These are phyloP conservation scores for Ctena decussata DNA, from an alignment of 2,888 invertebrate genomes.

Conservation along the genomic window DNA sequence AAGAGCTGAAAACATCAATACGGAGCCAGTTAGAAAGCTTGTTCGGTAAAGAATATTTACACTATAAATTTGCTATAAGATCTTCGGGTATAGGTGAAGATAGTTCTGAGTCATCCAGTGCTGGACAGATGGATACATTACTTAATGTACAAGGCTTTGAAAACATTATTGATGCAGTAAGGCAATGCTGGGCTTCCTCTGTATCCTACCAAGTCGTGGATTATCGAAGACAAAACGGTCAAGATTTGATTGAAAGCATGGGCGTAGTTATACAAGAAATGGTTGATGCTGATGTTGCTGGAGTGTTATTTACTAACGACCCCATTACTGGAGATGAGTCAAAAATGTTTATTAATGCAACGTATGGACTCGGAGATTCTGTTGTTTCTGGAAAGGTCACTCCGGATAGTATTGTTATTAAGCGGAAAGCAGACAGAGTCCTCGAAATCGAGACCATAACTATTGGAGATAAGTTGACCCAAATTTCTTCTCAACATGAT, in stretches of 20 bases:
- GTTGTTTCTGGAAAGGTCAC: slow-evolving; percentile 21
- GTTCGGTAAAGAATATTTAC: neutral
- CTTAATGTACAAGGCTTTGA: neutral
- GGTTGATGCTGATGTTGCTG: slow-evolving; percentile 23
- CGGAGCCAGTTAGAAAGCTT: neutral
- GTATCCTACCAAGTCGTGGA: neutral
- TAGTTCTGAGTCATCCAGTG: neutral
- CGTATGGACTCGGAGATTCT: slow-evolving; percentile 16
- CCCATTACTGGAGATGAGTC: slow-evolving; percentile 13
- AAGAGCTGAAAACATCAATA: neutral
- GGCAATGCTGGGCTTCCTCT: slow-evolving; percentile 9
- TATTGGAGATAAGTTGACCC: neutral
- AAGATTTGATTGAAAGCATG: slow-evolving; percentile 4
- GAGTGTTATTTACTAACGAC: slow-evolving; percentile 28
- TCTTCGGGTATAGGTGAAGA: slow-evolving; percentile 25
- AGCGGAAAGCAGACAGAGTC: neutral
- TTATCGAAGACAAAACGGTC: slow-evolving; percentile 29
- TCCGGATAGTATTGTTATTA: neutral
- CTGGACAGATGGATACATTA: slow-evolving; percentile 13
- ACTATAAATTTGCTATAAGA: slow-evolving; percentile 1
- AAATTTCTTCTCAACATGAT: neutral
- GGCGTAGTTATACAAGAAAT: slow-evolving; percentile 30
- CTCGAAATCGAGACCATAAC: neutral
- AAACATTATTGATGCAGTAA: neutral
- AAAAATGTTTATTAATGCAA: slow-evolving; percentile 20